Evolutionary conservation across 2,888 invertebrate species (phyloP), one percentile per base, ranked within the genome.

Genomic region (Anoplius nigerrimus): DNA sequence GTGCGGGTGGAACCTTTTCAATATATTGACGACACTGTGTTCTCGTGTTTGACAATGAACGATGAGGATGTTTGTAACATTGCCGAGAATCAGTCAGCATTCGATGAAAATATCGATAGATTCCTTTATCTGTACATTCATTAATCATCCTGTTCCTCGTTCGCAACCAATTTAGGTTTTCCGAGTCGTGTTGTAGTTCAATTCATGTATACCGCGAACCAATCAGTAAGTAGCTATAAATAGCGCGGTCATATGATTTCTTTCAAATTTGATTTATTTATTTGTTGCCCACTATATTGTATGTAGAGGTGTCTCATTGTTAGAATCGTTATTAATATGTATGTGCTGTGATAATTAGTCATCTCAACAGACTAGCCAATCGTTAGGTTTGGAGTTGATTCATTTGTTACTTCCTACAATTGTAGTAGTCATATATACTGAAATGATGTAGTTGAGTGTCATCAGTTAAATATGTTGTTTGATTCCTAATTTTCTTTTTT

Each of bases 151-250:
- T 24, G 24, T 2, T 24, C 24, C 24, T 24, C 24, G 34, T 34
- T 13, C 24, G 18, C 34, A 42, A 22, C 69, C 62, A 74, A 77
- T 78, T 80, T 66, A 52, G 76, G 71, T 77, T 64, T 71, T 67
- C 34, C 72, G 74, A 76, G 66, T 71, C 45, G 45, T 74, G 34
- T 71, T 63, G 51, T 58, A 56, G 62, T 69, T 45, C 51, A 74
- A 72, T 74, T 79, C 62, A 62, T 62, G 43, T 48, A 55, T 63
- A 62, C 62, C 22, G 42, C 65, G 58, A 72, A 62, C 58, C 66
- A 70, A 66, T 72, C 60, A 66, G 46, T 34, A 58, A 43, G 48
- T 63, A 52, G 56, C 65, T 69, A 75, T 71, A 76, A 69, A 76
- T 71, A 76, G 66, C 68, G 59, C 63, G 63, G 71, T 73, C 45